These are phyloP conservation scores for Odontamblyopus lacepedii DNA, from an alignment of 2,797 vertebrate species.

Conservation along the genomic window DNA sequence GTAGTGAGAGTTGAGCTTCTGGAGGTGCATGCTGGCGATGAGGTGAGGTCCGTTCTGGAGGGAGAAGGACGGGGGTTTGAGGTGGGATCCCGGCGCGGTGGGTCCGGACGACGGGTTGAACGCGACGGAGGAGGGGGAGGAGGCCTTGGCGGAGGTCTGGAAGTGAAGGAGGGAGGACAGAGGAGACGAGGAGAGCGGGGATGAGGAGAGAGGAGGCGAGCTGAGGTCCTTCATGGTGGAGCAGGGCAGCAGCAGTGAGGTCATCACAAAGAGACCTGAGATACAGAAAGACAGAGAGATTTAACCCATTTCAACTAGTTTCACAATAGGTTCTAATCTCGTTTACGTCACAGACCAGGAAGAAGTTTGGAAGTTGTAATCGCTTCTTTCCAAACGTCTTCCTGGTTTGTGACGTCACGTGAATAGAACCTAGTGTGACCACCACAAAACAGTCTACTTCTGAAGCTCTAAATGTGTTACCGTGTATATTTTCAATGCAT, in stretches of 20 bases:
- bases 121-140: conserved; percentile 30
- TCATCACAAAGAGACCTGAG: conserved; percentile 69
- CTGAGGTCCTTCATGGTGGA: conserved; percentile 76
- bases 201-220: conserved; percentile 35
- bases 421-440: no score
- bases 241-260: conserved; percentile 71
- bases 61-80: conserved; percentile 77
- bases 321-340: no score
- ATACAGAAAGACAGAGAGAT: conserved; percentile 3
- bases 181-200: conserved; percentile 56
- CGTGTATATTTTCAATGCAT: no score
- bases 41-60: conserved; percentile 77
- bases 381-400: no score
- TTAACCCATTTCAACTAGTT: no score
- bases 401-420: no score
- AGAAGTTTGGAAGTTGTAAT: no score
- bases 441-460: no score
- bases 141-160: conserved; percentile 70
- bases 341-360: no score
- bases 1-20: conserved; percentile 86
- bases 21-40: conserved; percentile 83
- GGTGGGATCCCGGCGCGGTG: conserved; percentile 10
- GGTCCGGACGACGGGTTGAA: no score
- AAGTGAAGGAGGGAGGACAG: conserved; percentile 75
- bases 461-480: no score